Conservation (phyloP, 2,888 invertebrate species). For the Hetaerina titia region DNA sequence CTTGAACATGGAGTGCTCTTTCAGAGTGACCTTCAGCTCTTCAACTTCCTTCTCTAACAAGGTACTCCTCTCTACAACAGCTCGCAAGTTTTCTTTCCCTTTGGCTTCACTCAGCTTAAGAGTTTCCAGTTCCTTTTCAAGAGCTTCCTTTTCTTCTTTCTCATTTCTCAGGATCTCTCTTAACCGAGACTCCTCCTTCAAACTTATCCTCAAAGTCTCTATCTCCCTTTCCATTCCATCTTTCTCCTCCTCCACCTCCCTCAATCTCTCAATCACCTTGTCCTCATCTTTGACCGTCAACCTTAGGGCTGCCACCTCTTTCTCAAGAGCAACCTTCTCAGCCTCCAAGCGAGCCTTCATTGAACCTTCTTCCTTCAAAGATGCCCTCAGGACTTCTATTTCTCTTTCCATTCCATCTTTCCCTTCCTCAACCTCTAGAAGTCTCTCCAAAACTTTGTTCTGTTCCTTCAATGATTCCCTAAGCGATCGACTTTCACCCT, state of each 20-base stretch:
- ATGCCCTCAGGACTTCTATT: constrained; percentile 73
- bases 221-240: constrained; percentile 54
- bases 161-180: neutral
- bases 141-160: neutral
- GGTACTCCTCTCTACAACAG: constrained; percentile 29
- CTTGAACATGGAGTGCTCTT: neutral
- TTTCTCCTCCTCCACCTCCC: constrained; percentile 58
- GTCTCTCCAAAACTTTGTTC: constrained; percentile 53
- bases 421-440: constrained; percentile 73
- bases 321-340: constrained; percentile 25
- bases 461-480: constrained; percentile 59
- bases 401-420: constrained; percentile 75
- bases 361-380: constrained; percentile 70
- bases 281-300: constrained; percentile 53
- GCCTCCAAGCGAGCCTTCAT: constrained; percentile 9
- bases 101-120: neutral
- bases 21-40: neutral
- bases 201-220: constrained; percentile 3
- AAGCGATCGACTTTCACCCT: constrained; percentile 39
- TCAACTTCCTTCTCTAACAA: constrained; percentile 48
- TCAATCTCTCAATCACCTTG: constrained; percentile 48
- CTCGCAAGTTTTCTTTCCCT: neutral
- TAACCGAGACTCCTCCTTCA: constrained; percentile 33
- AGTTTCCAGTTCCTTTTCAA: constrained; percentile 21
- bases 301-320: constrained; percentile 29